Conservation (phyloP, 2,888 invertebrate genomes). For the Proisotoma minuta region DNA sequence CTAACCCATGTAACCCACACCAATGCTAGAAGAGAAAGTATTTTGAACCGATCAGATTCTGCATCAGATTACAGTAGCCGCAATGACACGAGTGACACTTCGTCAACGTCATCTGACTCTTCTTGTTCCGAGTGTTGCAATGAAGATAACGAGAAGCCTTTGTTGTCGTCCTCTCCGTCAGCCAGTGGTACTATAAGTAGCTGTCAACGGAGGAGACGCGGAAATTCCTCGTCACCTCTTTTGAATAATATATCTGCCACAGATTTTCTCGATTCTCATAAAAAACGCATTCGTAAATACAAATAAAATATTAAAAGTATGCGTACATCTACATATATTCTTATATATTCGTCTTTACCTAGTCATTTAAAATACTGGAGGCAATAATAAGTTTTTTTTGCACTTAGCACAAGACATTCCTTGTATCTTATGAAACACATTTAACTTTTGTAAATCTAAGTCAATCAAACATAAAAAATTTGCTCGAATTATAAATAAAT, state of each 20-base stretch:
- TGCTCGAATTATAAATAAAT: too few relatives aligned
- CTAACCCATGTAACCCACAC: constrained; percentile 26
- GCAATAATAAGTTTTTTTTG: too few relatives aligned
- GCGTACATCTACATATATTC: too few relatives aligned
- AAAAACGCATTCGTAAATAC: constrained; percentile 24
- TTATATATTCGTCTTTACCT: too few relatives aligned
- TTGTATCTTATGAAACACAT: neutral
- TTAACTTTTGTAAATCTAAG: neutral
- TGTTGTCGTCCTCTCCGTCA: constrained; percentile 22
- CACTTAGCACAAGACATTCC: neutral
- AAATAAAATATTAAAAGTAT: constrained; percentile 14
- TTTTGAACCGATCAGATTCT: constrained; percentile 31
- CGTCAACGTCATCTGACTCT: neutral
- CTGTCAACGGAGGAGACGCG: constrained; percentile 2
- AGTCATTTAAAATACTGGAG: too few relatives aligned
- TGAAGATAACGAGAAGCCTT: constrained; percentile 8
- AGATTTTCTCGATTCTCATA: constrained; percentile 30
- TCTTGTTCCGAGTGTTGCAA: neutral
- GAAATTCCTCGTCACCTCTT: constrained; percentile 24
- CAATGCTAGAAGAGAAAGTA: constrained; percentile 23
- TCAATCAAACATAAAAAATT: too few relatives aligned
- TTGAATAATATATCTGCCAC: constrained; percentile 30
- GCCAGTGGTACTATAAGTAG: neutral
- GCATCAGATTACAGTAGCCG: constrained; percentile 37
- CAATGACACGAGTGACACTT: constrained; percentile 37